Evolutionary conservation across 2,113 vertebrate genomes (phyloP).

Genomic region (Myrmecobius fasciatus): DNA sequence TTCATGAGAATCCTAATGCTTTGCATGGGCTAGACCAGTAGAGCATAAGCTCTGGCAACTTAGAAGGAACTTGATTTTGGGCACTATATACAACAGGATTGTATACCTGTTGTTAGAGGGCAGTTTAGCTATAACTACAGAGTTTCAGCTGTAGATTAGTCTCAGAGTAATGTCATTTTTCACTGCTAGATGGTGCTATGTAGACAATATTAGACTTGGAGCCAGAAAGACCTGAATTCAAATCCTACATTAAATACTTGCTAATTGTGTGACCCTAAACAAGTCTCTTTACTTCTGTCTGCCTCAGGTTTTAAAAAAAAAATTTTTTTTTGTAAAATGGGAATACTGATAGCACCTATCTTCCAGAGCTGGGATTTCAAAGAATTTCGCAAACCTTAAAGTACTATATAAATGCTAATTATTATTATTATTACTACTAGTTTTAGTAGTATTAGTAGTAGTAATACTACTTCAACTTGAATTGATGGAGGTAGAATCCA

Average conservation of each 20-base stretch:
- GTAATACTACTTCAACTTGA: not conserved
- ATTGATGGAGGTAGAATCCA: not conserved
- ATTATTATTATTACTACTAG: not conserved
- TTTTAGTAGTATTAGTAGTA: too few species aligned
- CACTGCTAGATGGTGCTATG: not conserved
- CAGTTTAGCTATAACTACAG: not conserved
- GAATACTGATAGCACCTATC: not conserved
- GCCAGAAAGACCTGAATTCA: not conserved
- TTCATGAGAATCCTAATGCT: not conserved
- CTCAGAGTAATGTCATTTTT: not conserved
- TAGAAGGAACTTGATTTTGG: not conserved
- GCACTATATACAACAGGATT: not conserved
- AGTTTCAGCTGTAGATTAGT: not conserved
- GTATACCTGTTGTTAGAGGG: not conserved
- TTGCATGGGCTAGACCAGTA: not conserved
- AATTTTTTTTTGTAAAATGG: not conserved
- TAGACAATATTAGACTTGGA: not conserved
- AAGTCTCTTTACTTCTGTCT: not conserved
- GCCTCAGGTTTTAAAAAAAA: not conserved
- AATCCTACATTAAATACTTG: not conserved
- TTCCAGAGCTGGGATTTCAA: not conserved
- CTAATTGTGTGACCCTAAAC: not conserved
- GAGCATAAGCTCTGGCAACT: not conserved
- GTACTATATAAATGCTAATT: not conserved
- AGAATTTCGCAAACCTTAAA: not conserved